phyloP scores from a whole-genome alignment of 2,113 vertebrate species.

The Eonycteris spelaea region DNA sequence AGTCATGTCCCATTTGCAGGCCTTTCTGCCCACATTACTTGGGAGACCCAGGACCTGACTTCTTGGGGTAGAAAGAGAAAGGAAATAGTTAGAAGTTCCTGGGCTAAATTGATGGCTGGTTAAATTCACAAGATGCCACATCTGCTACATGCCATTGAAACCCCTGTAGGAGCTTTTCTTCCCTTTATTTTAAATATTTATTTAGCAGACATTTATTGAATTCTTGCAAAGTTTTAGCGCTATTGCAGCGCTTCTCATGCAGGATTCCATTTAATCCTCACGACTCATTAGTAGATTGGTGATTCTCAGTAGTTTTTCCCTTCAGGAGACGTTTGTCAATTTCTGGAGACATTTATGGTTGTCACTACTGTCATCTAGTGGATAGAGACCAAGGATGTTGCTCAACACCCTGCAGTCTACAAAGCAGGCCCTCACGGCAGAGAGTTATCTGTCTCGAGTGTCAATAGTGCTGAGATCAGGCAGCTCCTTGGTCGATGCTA shows the following conservation, averaged over 20 bases:
- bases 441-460: background rate
- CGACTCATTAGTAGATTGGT: background rate
- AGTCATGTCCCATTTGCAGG: slow-evolving; percentile 61
- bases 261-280: background rate
- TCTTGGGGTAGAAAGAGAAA: background rate
- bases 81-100: background rate
- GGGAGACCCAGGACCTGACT: slow-evolving; percentile 17
- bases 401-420: background rate
- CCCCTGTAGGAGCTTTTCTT: background rate
- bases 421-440: background rate
- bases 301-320: background rate
- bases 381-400: background rate
- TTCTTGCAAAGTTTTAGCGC: background rate
- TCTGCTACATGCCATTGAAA: background rate
- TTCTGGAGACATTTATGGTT: background rate
- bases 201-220: background rate
- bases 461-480: background rate
- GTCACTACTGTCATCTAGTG: background rate
- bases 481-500: too few relatives aligned
- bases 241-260: accelerated
- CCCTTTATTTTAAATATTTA: background rate
- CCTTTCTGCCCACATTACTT: slow-evolving; percentile 37
- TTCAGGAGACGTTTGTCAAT: background rate
- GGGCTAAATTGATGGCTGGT: slow-evolving; percentile 16
- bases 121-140: slow-evolving; percentile 56